Evolutionary conservation across 23 tunicate species (phyloP).

Genomic region (Clavelina lepadiformis): DNA sequence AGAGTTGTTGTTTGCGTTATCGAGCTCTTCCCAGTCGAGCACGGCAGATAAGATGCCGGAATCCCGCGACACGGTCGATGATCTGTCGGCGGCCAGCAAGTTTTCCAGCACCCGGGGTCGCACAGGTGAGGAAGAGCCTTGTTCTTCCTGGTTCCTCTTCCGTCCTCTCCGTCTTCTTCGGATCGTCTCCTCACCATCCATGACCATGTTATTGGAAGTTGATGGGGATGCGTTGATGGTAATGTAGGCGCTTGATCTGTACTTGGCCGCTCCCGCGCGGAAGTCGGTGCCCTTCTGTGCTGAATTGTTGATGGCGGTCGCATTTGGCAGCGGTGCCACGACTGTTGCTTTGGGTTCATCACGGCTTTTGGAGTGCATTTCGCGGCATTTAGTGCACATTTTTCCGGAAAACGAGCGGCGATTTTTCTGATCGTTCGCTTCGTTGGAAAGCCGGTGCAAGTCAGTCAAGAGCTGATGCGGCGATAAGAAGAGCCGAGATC

Average conservation of each 20-base stretch:
- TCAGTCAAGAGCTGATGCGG: constrained; percentile 71
- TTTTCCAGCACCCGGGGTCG: constrained; percentile 18
- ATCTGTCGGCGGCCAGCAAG: constrained; percentile 11
- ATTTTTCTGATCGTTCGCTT: constrained; percentile 1
- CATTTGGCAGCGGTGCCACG: background rate
- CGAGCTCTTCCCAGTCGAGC: constrained; percentile 41
- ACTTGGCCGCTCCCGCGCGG: background rate
- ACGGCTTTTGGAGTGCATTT: constrained; percentile 18
- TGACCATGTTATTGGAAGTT: background rate
- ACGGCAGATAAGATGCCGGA: constrained; percentile 85
- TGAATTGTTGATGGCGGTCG: background rate
- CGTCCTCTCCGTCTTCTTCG: constrained; percentile 57
- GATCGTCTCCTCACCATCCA: constrained; percentile 71
- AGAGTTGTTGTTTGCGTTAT: constrained; percentile 44
- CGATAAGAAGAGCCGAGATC: constrained; percentile 69
- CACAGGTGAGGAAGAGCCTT: background rate
- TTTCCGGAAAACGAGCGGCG: constrained; percentile 16
- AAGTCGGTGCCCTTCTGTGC: constrained; percentile 18
- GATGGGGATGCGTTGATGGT: background rate
- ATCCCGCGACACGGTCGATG: constrained; percentile 64
- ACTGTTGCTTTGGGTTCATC: background rate
- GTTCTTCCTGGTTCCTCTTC: constrained; percentile 24
- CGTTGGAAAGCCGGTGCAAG: constrained; percentile 31
- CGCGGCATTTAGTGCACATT: constrained; percentile 53
- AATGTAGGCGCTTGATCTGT: background rate